Base-by-base conservation (phyloP, 2,888 invertebrate genomes). In the Eudasyphora cyanicolor region DNA sequence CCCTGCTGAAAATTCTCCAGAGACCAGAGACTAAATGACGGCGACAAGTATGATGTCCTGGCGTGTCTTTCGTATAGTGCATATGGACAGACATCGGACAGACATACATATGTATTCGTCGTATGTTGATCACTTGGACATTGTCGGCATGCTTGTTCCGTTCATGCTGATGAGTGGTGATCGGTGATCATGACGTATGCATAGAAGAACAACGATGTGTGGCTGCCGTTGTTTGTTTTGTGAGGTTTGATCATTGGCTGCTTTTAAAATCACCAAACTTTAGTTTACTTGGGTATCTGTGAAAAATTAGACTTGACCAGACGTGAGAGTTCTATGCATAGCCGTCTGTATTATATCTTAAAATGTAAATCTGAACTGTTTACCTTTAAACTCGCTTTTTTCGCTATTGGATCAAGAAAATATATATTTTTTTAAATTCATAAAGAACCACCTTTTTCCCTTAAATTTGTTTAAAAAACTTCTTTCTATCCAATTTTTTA, bases 11-110 rank as follows among this genome's bases (percentile, higher is more conserved):
- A 75, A 67, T 73, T 81, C 81, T 84, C 84, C 57, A 35, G 78
- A 76, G 84, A 84, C 81, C 42, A 45, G 70, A 84, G 84, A 84
- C 84, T 79, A 81, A 84, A 84, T 81, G 84, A 84, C 84, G 84
- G 81, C 84, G 76, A 84, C 60, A 84, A 81, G 71, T 84, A 84
- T 84, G 27, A 32, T 79, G 84, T 77, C 60, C 60, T 29, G 60
- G 29, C 60, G 32, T 67, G n/a, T 24, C 67, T 21, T 3, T 14
- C 3, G 6, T 8, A 54, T 10, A 27, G 14, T 27, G 14, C 57
- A 57, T n/a, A n/a, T n/a, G n/a, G n/a, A 14, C 27, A 57, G 27
- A 27, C 14, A 54, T 54, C 27, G 24, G 21, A 27, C 27, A 24
- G 21, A 60, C 24, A 24, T 19, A 54, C 1, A 54, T 82, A 49